These are phyloP conservation scores for Rambutsinella grinnellia DNA, from an alignment of 2,888 invertebrate genomes.

Conservation along the genomic window DNA sequence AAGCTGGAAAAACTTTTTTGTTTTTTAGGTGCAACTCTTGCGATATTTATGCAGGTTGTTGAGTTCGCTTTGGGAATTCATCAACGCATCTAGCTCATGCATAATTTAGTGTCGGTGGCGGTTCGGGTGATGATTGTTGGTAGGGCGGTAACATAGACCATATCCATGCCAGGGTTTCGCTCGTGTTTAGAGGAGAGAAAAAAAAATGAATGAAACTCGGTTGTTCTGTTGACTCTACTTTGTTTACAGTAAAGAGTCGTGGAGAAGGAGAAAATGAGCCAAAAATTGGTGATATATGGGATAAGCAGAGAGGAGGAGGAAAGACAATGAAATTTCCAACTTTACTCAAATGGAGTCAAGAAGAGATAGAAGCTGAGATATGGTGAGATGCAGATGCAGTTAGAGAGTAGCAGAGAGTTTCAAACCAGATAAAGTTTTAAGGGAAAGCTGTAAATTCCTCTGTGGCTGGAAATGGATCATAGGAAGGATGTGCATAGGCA, in stretches of 20 bases:
- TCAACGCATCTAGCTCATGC: constrained; percentile 54
- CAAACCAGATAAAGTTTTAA: no score
- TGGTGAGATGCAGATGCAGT: background rate
- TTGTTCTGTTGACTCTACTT: constrained; percentile 1
- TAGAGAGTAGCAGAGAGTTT: background rate
- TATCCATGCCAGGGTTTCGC: no score
- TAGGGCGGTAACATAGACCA: constrained; percentile 1
- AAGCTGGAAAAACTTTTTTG: no score
- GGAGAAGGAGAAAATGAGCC: constrained; percentile 15
- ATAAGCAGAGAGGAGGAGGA: background rate
- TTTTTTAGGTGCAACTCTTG: no score
- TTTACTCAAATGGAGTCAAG: no score
- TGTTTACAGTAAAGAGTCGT: constrained; percentile 14
- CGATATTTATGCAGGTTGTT: constrained; percentile 5
- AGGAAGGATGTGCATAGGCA: no score
- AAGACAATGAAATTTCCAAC: constrained; percentile 31
- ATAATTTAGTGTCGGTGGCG: constrained; percentile 46
- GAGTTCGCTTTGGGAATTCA: constrained; percentile 50
- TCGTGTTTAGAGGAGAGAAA: background rate
- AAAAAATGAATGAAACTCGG: constrained; percentile 18
- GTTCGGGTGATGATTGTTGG: constrained; percentile 12
- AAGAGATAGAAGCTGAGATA: no score
- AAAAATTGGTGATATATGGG: constrained; percentile 40
- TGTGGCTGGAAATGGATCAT: constrained; percentile 6
- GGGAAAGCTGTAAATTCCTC: constrained; percentile 4